A percentile compares a stretch with the other conserved stretches of the same genome.
phyloP scores from a whole-genome alignment of 2,113 vertebrate species.

The Toxotes chatareus region DNA sequence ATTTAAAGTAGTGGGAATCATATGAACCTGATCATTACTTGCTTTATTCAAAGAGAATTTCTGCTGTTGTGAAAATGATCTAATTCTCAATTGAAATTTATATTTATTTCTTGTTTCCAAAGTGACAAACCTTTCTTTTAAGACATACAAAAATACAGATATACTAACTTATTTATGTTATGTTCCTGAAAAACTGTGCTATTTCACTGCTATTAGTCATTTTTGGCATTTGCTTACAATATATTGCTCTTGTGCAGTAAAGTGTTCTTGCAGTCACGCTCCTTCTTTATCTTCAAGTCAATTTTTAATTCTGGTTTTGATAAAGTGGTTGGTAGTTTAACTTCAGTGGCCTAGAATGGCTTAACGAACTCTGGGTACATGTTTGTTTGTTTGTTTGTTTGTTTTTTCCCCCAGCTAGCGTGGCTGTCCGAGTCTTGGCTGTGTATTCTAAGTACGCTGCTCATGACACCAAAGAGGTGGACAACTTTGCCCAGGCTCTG shows the following conservation, averaged over 20 bases:
- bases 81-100: neutral
- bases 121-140: neutral
- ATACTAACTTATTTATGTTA: neutral
- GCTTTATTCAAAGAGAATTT: neutral
- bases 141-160: neutral
- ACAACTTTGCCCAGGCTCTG: conserved; percentile 60
- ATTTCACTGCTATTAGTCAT: neutral
- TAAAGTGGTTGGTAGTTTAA: conserved; percentile 1
- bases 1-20: neutral
- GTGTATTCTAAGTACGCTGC: conserved; percentile 56
- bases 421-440: conserved; percentile 35
- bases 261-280: neutral
- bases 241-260: neutral
- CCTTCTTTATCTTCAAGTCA: neutral
- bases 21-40: neutral
- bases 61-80: neutral
- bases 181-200: neutral
- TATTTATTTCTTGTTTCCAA: neutral
- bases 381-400: neutral
- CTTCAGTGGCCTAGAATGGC: neutral
- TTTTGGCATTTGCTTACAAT: neutral
- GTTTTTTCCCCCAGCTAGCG: conserved; percentile 42
- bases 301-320: neutral
- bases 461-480: conserved; percentile 68
- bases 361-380: conserved; percentile 3